Percentiles rank a stretch among this genome's conserved stretches.
Evolutionary conservation across 92 coral and sea anemone genomes (phyloP).

Genomic region (Diadumene lineata): DNA sequence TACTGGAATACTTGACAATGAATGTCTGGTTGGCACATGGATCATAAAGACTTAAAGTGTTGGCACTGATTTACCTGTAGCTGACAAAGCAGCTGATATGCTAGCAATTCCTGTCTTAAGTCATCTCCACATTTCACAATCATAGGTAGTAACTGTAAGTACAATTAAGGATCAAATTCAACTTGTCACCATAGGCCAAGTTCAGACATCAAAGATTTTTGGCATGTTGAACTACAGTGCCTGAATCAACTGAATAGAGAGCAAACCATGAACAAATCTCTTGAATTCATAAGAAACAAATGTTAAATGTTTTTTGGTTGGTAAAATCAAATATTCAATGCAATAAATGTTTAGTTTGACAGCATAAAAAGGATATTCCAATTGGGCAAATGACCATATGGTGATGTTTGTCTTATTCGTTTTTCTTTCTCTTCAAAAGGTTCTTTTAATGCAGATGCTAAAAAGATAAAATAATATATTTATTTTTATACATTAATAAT

Average conservation of each 20-base stretch:
- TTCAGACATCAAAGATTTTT: no score
- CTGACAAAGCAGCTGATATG: constrained; percentile 90
- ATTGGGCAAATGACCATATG: constrained; percentile 97
- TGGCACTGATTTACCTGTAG: constrained; percentile 94
- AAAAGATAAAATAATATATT: background rate
- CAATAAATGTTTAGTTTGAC: background rate
- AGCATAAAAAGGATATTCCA: constrained; percentile 93
- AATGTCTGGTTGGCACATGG: no score
- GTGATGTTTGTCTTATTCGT: constrained; percentile 87
- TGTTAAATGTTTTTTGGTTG: background rate
- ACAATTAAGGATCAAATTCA: constrained; percentile 60
- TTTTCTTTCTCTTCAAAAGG: constrained; percentile 93
- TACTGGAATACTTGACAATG: no score
- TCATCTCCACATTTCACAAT: constrained; percentile 98
- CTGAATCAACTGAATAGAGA: background rate
- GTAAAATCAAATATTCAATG: background rate
- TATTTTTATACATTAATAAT: no score
- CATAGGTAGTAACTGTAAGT: constrained; percentile 82
- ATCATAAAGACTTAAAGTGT: no score
- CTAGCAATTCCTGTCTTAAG: constrained; percentile 89
- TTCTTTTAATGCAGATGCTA: constrained; percentile 95
- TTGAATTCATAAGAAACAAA: no score
- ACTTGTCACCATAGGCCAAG: no score
- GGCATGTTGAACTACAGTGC: background rate
- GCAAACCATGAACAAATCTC: background rate